A percentile compares a stretch with the other conserved stretches of the same genome.
Evolutionary conservation across 2,888 invertebrate species (phyloP).

Genomic region (Adineta ricciae): DNA sequence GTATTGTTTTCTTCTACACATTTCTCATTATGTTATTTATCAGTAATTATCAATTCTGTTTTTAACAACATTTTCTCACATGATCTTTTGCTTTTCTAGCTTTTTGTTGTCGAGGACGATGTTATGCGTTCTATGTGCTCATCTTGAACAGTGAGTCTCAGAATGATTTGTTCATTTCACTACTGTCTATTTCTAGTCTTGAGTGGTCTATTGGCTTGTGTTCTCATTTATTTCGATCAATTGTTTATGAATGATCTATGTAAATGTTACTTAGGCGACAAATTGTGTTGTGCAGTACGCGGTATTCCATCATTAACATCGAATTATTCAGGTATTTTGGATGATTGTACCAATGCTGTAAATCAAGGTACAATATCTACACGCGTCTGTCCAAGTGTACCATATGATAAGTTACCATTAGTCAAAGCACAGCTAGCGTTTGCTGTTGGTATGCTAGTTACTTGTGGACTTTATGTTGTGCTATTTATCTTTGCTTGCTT

Average conservation of each 20-base stretch:
- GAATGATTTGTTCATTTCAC: no score
- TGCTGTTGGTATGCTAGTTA: not conserved
- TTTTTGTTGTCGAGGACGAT: not conserved
- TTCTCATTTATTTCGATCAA: conserved; percentile 10
- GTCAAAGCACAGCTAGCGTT: not conserved
- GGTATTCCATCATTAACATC: not conserved
- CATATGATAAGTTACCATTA: not conserved
- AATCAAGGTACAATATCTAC: not conserved
- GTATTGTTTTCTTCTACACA: not conserved
- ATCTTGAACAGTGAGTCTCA: not conserved
- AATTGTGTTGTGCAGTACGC: not conserved
- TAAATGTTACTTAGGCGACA: not conserved
- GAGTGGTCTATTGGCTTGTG: not conserved
- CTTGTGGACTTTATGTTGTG: not conserved
- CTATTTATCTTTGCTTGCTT: not conserved
- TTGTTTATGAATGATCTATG: not conserved
- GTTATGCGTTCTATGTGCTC: not conserved
- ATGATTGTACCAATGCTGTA: not conserved
- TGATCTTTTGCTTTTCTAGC: not conserved
- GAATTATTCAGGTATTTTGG: not conserved
- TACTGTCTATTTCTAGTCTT: not conserved
- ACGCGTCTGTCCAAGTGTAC: not conserved
- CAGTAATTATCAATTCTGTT: not conserved
- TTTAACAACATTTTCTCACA: not conserved
- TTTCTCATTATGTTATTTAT: not conserved